Base-by-base conservation (phyloP, 2,888 invertebrate species). In the Alsophila aescularia region DNA sequence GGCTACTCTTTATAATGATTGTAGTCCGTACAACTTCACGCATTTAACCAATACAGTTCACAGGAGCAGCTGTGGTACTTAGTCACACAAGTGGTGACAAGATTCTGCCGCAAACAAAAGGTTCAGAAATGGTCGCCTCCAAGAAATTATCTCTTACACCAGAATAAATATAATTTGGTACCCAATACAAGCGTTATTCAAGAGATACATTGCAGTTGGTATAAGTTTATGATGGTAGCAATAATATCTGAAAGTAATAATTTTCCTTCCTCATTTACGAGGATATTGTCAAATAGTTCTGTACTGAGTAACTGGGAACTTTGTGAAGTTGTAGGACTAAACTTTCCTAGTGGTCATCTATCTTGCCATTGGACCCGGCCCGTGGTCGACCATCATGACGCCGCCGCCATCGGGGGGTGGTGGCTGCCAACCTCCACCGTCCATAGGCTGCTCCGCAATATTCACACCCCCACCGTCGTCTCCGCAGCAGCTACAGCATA, bases 401-500 rank as follows among this genome's bases (percentile, higher is more conserved):
- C 64, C 64, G 2, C 64, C 64, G n/a, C 58, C 54, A 15, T 54
- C 69, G 0, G 57, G 60, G 0, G 66, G 59, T 2, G 67, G 66
- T 1, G 58, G 67, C 5, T 50, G 40, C 63, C 64, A 69, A 42
- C 58, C 62, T 29, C 60, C 60, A 32, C 40, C 40, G 1, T 34
- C 53, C 52, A 32, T 16, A 64, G 70, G 3, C 60, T 58, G 57
- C 0, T 66, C 72, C 64, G 40, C 69, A 58, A 51, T 69, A 3
- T 47, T 51, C 39, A 70, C 67, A n/a, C n/a, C n/a, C 0, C 62
- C 60, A 6, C 32, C 60, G 0, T 72, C 75, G 3, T 54, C 70
- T n/a, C 69, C 66, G 40, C 76, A 73, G 42, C 77, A 73, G 58
- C 81, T 72, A 39, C 74, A 72, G 65, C 84, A 82, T 15, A 57